Base-by-base conservation (phyloP, 2,888 invertebrate species). In the Eustalomyia histrio region DNA sequence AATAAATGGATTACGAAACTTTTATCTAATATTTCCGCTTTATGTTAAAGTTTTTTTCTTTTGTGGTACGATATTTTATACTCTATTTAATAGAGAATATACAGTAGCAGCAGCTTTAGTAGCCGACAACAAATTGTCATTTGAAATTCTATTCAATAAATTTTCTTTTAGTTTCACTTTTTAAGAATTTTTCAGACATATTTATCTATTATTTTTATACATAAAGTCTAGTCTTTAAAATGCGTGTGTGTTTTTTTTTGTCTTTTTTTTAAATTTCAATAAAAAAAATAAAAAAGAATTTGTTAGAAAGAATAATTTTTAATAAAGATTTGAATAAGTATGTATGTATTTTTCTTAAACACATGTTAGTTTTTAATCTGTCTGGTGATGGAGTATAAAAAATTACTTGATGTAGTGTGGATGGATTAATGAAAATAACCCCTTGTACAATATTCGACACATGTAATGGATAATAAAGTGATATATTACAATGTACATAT, bases 21-120 rank as follows among this genome's bases (percentile, higher is more conserved):
- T 57, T 57, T n/a, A 39, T 68, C 33, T 68, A 68, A 68, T 75
- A 75, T 68, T 76, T 76, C 68, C 68, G 68, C 33, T 53, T 75
- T 43, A 18, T 53, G 43, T 8, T 21, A 53, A 53, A 67, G 29
- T 29, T 29, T 21, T 21, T 76, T 68, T 2, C 5, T 24, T 43
- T 76, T 68, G 53, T 75, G 65, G 50, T 21, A 35, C 24, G 14
- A 21, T 14, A 16, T 29, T 67, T 67, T 33, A 52, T 39, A 14
- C n/a, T n/a, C n/a, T n/a, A 47, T 47, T 21, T 24, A 29, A n/a
- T n/a, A 18, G 52, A 39, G 16, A 14, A 67, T 53, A 29, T 35
- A 10, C 9, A 75, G 33, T 18, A 53, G 29, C 29, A 29, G 4
- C 29, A 29, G 29, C 29, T 6, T 29, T 29, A 29, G 29, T 7